Conservation (phyloP, 2,113 vertebrate species). For the Pangasianodon gigas region DNA sequence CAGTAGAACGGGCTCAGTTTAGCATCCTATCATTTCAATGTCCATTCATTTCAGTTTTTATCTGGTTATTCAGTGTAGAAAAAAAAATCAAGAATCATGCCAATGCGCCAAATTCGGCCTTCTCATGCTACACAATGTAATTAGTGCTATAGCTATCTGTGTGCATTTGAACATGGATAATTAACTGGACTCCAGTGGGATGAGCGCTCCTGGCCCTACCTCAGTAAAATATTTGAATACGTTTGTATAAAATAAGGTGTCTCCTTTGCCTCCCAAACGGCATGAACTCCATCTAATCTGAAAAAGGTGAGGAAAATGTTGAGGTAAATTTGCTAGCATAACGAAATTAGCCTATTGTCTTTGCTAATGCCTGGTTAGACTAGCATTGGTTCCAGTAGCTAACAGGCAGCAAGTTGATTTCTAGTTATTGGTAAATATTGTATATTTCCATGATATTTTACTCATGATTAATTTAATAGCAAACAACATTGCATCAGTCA, state of each 20-base stretch:
- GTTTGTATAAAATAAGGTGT: background rate
- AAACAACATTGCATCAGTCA: background rate
- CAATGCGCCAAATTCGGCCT: too few species aligned
- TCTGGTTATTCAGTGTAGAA: background rate
- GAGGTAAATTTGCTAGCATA: background rate
- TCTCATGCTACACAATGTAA: background rate
- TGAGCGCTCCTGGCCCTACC: background rate
- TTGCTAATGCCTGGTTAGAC: background rate
- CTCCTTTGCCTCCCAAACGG: background rate
- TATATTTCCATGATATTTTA: background rate
- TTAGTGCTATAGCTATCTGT: background rate
- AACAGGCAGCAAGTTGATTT: background rate
- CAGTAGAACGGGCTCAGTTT: background rate
- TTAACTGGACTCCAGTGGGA: background rate
- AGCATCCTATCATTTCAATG: background rate
- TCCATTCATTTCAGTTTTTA: background rate
- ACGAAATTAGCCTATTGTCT: background rate
- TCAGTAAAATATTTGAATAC: background rate
- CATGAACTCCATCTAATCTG: background rate
- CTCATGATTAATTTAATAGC: background rate
- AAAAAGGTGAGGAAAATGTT: background rate
- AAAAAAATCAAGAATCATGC: background rate
- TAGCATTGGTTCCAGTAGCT: background rate
- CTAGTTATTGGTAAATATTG: background rate
- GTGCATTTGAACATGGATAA: background rate